Evolutionary conservation across 2,113 vertebrate species (phyloP).

Genomic region (Ariopsis seemanni): DNA sequence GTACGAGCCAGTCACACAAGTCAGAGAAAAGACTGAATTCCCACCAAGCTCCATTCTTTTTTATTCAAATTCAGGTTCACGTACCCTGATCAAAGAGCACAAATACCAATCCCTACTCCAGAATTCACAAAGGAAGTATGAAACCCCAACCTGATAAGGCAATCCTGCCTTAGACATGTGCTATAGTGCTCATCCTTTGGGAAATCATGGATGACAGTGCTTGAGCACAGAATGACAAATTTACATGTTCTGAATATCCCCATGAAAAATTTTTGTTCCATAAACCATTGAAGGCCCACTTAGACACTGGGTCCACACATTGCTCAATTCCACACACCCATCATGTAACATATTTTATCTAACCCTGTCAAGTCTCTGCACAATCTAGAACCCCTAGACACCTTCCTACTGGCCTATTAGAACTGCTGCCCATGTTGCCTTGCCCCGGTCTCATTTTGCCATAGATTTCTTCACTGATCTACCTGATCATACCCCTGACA

Average conservation of each 20-base stretch:
- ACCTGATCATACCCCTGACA: background rate
- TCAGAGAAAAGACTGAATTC: background rate
- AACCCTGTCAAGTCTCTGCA: background rate
- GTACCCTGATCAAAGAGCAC: background rate
- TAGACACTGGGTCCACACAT: background rate
- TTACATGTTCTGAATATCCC: background rate
- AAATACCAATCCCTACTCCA: background rate
- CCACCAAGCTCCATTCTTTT: background rate
- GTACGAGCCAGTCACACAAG: background rate
- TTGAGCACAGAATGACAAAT: background rate
- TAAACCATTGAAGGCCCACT: background rate
- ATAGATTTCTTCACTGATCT: background rate
- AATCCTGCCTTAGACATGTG: background rate
- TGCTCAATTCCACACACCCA: background rate
- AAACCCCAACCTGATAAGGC: background rate
- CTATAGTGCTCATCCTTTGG: background rate
- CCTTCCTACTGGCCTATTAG: background rate
- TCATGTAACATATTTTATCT: background rate
- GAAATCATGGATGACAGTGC: background rate
- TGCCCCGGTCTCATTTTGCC: background rate
- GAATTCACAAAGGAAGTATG: background rate
- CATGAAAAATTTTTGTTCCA: background rate
- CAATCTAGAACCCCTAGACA: background rate
- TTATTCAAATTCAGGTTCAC: background rate
- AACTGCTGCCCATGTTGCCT: background rate